Base-by-base conservation (phyloP, 2,113 vertebrate species). In the Symphodus melops region DNA sequence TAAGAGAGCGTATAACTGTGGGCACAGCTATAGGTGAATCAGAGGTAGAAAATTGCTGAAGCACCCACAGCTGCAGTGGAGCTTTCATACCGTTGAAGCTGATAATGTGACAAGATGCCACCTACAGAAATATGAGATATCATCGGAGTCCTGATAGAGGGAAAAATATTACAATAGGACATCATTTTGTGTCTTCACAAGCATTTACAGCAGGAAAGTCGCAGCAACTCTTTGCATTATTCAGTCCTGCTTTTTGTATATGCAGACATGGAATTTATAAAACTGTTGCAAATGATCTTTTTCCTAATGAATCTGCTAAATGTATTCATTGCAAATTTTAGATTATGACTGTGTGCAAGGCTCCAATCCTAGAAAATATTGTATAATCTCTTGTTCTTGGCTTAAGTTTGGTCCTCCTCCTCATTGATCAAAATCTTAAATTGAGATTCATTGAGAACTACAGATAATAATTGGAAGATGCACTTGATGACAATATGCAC, bases 101-200 rank as follows among this genome's bases (percentile, higher is more conserved):
- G 64, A 89, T 85, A 75, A 83, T 85, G 69, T 82, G 69, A 83
- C 79, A 85, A 72, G 64, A 72, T 55, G 71, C 67, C 56, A 71
- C 63, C 85, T 75, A 79, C 65, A 71, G 55, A 54, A 75, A 73
- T 49, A 59, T 61, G 73, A 79, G 77, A 79, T 65, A 85, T 78
- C 49, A 79, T 73, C 85, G 69, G 68, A 59, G 51, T 21, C 21
- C 68, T 70, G 68, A 84, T 88, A 87, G 87, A 85, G 70, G 78
- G 79, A 75, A 46, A 28, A 59, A 84, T 57, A 75, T 78, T 13
- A 88, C 77, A 88, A 81, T 49, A 69, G 53, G 36, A 58, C 68
- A 61, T 68, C 1, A 72, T 85, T 82, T 85, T 49, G 37, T 36
- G 11, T 69, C 75, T 72, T 77, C 69, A 55, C 21, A 75, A 64